Conservation (phyloP, 2,113 vertebrate genomes). For the Galbula dea region DNA sequence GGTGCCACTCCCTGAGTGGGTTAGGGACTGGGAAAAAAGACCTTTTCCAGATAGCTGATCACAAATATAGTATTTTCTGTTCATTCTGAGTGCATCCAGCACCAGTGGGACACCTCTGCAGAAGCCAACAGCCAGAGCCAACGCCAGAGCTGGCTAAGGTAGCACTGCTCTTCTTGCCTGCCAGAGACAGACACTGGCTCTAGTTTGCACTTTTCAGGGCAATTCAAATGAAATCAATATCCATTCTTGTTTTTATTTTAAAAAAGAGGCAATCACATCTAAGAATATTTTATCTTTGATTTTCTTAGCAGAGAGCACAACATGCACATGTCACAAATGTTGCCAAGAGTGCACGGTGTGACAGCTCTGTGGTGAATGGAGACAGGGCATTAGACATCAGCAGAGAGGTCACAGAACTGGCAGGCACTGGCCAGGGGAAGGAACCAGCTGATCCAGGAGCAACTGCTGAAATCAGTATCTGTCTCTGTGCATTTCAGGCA, state of each 20-base stretch:
- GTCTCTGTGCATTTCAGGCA: not conserved
- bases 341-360: not conserved
- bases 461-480: constrained; percentile 23
- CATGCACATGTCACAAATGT: not conserved
- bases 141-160: no score
- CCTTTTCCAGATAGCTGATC: no score
- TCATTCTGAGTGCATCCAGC: no score
- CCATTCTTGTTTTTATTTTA: no score
- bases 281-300: not conserved
- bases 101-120: no score
- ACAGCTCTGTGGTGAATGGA: not conserved
- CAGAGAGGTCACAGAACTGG: not conserved
- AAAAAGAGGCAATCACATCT: not conserved
- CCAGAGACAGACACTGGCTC: no score
- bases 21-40: no score
- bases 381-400: not conserved
- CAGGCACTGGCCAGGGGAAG: not conserved
- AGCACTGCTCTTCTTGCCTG: no score
- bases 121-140: no score
- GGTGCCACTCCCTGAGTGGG: no score
- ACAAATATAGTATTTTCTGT: no score
- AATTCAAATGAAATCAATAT: not conserved
- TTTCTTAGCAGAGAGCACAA: not conserved
- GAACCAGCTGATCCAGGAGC: constrained; percentile 32
- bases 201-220: not conserved